Evolutionary conservation across 2,888 invertebrate genomes (phyloP).

Genomic region (Drosophila dives): DNA sequence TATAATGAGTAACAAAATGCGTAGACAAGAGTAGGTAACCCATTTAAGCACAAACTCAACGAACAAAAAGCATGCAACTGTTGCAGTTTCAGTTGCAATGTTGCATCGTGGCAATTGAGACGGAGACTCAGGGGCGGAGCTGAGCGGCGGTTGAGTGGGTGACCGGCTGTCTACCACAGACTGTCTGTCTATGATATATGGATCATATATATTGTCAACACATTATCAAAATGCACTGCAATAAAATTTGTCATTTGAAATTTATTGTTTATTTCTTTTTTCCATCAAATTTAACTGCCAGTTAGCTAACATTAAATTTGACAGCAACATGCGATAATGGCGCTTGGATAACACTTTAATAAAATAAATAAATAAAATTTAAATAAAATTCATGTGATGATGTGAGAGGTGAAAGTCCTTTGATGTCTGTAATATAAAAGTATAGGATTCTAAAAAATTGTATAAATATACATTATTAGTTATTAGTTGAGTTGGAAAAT

Average conservation of each 20-base stretch:
- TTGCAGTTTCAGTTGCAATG: conserved; percentile 26
- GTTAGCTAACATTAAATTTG: conserved; percentile 28
- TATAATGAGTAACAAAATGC: conserved; percentile 44
- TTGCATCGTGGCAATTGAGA: neutral
- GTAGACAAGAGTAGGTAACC: conserved; percentile 27
- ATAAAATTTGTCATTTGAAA: neutral
- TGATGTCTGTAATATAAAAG: neutral
- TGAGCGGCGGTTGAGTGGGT: conserved; percentile 13
- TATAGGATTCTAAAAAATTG: neutral
- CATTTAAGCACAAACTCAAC: conserved; percentile 12
- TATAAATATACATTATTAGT: neutral
- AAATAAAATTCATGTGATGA: neutral
- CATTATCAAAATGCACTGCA: conserved; percentile 17
- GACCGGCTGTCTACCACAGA: conserved; percentile 11
- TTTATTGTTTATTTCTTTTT: neutral
- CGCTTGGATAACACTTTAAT: neutral
- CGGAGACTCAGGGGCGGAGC: neutral
- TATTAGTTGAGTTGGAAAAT: neutral
- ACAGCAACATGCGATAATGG: conserved; percentile 2
- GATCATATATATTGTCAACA: conserved; percentile 13
- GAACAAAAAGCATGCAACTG: conserved; percentile 31
- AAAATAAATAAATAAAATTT: neutral
- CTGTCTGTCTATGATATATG: conserved; percentile 4
- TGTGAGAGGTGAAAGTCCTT: conserved; percentile 8
- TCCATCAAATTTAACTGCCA: conserved; percentile 2